Evolutionary conservation across 2,888 invertebrate genomes (phyloP).

Genomic region (Hoplodrina blanda): DNA sequence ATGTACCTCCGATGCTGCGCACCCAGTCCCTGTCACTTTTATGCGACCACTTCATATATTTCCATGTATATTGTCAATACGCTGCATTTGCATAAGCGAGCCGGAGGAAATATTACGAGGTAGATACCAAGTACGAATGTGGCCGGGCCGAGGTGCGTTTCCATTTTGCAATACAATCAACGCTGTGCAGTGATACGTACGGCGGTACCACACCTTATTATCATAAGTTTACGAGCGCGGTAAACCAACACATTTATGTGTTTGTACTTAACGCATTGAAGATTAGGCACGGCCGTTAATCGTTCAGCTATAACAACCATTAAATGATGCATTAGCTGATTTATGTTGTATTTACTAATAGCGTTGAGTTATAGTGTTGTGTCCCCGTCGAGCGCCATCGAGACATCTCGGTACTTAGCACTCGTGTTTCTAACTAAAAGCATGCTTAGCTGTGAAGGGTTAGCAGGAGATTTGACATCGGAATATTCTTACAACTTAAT

Average conservation of each 20-base stretch:
- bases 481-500: slow-evolving; percentile 30
- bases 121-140: slow-evolving; percentile 75
- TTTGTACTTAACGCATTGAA: slow-evolving; percentile 77
- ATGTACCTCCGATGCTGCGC: slow-evolving; percentile 59
- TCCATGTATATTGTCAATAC: slow-evolving; percentile 84
- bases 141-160: slow-evolving; percentile 76
- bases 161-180: slow-evolving; percentile 85
- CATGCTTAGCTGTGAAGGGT: slow-evolving; percentile 28
- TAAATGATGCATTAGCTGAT: slow-evolving; percentile 66
- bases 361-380: slow-evolving; percentile 47
- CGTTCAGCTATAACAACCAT: slow-evolving; percentile 69
- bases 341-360: slow-evolving; percentile 63
- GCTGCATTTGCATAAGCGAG: slow-evolving; percentile 83
- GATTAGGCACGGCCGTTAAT: slow-evolving; percentile 80
- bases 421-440: slow-evolving; percentile 35
- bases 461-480: slow-evolving; percentile 11
- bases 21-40: slow-evolving; percentile 79
- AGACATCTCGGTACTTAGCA: slow-evolving; percentile 51
- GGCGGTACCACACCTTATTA: slow-evolving; percentile 79
- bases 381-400: slow-evolving; percentile 49
- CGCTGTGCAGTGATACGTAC: slow-evolving; percentile 76
- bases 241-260: slow-evolving; percentile 85
- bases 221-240: slow-evolving; percentile 83
- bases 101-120: slow-evolving; percentile 78
- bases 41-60: slow-evolving; percentile 83